Evolutionary conservation across 2,888 invertebrate species (phyloP).

Genomic region (Diarsia mendica): DNA sequence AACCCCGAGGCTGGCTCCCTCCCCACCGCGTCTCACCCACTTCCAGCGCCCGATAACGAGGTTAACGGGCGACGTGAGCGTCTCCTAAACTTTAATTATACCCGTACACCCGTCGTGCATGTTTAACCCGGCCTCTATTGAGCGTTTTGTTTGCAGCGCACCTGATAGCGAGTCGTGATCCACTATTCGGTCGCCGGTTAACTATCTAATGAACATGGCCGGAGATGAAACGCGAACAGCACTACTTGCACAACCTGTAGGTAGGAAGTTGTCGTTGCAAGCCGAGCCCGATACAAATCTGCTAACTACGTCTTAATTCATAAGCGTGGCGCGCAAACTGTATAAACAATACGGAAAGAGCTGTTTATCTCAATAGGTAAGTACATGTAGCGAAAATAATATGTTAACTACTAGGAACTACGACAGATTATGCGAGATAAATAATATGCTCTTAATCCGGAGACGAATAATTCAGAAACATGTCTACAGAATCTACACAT

Average conservation of each 20-base stretch:
- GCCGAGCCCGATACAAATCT: constrained; percentile 75
- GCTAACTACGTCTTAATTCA: constrained; percentile 77
- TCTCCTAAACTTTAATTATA: constrained; percentile 91
- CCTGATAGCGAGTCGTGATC: constrained; percentile 87
- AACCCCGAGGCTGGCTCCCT: constrained; percentile 80
- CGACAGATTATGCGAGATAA: constrained; percentile 49
- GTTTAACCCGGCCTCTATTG: constrained; percentile 89
- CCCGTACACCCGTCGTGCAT: constrained; percentile 90
- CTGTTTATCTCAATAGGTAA: constrained; percentile 45
- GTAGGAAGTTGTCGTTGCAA: constrained; percentile 67
- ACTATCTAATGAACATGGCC: constrained; percentile 82
- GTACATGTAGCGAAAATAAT: constrained; percentile 43
- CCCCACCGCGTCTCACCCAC: constrained; percentile 90
- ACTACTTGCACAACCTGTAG: constrained; percentile 72
- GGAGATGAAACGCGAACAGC: constrained; percentile 78
- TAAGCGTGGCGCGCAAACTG: constrained; percentile 69
- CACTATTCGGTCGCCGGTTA: constrained; percentile 80
- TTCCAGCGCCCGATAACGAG: constrained; percentile 91
- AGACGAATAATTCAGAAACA: constrained; percentile 47
- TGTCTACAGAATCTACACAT: constrained; percentile 45
- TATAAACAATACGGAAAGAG: constrained; percentile 67
- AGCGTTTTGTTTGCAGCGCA: constrained; percentile 88
- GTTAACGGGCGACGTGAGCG: constrained; percentile 91
- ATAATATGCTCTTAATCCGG: constrained; percentile 47
- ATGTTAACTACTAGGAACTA: constrained; percentile 44